A percentile compares a stretch with the other conserved stretches of the same genome.
Evolutionary conservation across 2,888 invertebrate genomes (phyloP).

Genomic region (Gibbula magus): DNA sequence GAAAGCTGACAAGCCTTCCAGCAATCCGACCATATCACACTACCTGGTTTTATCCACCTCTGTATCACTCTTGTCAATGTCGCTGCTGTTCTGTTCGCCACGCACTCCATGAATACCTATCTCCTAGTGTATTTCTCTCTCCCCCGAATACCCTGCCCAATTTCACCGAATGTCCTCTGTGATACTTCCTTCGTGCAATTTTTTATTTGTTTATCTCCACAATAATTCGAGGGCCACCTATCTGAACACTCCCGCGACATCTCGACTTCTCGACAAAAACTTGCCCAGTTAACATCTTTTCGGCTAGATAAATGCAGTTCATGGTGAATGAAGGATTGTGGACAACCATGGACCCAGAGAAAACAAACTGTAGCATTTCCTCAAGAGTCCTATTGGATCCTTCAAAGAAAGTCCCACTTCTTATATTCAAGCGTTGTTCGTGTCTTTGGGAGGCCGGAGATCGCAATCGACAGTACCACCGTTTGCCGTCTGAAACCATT

Average conservation of each 20-base stretch:
- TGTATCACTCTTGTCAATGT: neutral
- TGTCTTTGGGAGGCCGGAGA: no score
- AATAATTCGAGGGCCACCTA: neutral
- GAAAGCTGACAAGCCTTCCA: no score
- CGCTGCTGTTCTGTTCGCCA: neutral
- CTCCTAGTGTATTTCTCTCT: neutral
- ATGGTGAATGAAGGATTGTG: no score
- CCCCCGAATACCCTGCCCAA: slow-evolving; percentile 2
- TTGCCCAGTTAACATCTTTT: neutral
- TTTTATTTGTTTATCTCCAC: slow-evolving; percentile 3
- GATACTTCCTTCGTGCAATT: neutral
- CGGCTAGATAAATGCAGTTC: neutral
- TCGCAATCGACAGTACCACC: no score
- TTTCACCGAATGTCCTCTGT: neutral
- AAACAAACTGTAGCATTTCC: no score
- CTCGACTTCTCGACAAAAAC: neutral
- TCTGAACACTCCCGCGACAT: neutral
- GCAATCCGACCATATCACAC: neutral
- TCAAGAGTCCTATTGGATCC: no score
- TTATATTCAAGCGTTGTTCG: no score
- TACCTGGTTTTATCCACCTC: neutral
- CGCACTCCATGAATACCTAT: neutral
- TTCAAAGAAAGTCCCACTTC: no score
- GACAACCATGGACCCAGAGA: no score
- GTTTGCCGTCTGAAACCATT: no score